phyloP scores from a whole-genome alignment of 2,888 invertebrate species.

The Lochmaea crataegi region DNA sequence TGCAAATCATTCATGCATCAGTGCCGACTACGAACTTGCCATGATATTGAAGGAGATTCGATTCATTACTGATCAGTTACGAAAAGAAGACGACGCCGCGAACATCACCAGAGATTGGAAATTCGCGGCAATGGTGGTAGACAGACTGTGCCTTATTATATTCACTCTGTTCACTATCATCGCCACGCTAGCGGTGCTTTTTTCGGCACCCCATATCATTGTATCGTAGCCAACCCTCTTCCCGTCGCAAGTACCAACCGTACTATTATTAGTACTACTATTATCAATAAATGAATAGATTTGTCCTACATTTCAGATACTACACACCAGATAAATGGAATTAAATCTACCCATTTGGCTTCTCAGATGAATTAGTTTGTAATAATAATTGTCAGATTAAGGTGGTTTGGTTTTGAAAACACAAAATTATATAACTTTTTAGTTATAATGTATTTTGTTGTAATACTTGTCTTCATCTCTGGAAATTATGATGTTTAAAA shows the following conservation, averaged over 20 bases:
- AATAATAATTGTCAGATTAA: neutral
- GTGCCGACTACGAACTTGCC: constrained; percentile 93
- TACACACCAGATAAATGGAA: constrained; percentile 18
- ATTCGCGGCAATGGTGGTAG: constrained; percentile 99
- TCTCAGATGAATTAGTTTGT: neutral
- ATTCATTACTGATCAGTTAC: constrained; percentile 93
- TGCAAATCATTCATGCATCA: constrained; percentile 87
- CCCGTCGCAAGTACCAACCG: constrained; percentile 28
- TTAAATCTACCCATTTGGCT: neutral
- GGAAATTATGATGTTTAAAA: too few species aligned
- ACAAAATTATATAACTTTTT: too few species aligned
- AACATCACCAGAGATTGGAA: constrained; percentile 98
- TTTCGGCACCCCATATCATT: constrained; percentile 96
- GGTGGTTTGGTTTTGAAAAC: neutral
- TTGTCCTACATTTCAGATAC: constrained; percentile 16
- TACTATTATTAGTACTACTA: constrained; percentile 27
- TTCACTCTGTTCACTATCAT: constrained; percentile 98
- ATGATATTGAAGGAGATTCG: constrained; percentile 94
- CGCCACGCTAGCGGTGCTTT: constrained; percentile 96
- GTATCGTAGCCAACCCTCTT: constrained; percentile 76
- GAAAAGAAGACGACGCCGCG: constrained; percentile 93
- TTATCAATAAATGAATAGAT: constrained; percentile 26
- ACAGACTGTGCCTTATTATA: constrained; percentile 99
- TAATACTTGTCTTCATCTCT: too few species aligned
- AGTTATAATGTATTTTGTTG: too few species aligned